Conservation (phyloP, 2,113 vertebrate species). For the Sciurus niger region DNA sequence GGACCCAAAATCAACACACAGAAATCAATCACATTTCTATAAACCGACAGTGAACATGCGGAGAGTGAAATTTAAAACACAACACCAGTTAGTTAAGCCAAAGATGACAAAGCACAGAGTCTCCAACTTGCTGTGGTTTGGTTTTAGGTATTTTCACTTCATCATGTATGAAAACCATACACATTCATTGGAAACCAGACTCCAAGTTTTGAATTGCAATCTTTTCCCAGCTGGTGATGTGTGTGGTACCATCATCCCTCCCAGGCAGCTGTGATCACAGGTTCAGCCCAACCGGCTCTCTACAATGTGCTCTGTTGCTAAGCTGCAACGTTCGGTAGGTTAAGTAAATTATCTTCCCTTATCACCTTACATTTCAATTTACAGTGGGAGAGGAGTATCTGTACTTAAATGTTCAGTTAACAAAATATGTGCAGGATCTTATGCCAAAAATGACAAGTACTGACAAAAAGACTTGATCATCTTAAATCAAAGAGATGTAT, state of each 20-base stretch:
- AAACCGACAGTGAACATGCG: background rate
- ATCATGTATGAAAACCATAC: background rate
- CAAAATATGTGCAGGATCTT: background rate
- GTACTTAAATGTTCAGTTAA: background rate
- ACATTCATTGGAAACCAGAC: background rate
- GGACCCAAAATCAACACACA: background rate
- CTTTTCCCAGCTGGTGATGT: background rate
- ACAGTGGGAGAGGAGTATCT: background rate
- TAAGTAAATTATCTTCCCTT: background rate
- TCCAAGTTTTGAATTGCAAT: background rate
- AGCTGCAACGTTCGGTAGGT: background rate
- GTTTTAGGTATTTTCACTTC: background rate
- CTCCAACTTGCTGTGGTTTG: background rate
- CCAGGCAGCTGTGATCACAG: background rate
- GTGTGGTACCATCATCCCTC: background rate
- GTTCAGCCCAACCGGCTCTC: background rate
- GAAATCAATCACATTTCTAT: background rate
- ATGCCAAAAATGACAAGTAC: background rate
- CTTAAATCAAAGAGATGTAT: background rate
- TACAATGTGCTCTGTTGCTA: background rate
- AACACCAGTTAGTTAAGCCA: background rate
- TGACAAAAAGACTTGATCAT: background rate
- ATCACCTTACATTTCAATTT: background rate
- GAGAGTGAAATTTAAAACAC: slow-evolving; percentile 31
- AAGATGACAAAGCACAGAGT: background rate